phyloP scores from a whole-genome alignment of 2,888 invertebrate species.

The Campoplex capitator region DNA sequence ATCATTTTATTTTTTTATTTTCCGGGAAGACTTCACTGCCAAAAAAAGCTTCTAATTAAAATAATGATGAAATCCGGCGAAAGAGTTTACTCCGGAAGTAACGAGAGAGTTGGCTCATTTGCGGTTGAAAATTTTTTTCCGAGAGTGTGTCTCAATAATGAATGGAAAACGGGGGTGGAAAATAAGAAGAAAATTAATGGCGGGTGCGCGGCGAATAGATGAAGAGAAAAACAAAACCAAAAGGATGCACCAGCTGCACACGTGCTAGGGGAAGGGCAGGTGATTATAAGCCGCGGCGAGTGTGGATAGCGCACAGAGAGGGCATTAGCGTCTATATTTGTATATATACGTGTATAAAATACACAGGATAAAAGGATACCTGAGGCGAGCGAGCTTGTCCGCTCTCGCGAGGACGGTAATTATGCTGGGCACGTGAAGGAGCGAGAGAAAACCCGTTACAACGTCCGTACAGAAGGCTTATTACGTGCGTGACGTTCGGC shows the following conservation, averaged over 20 bases:
- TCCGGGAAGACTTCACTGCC: not conserved
- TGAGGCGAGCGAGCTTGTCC: slow-evolving; percentile 50
- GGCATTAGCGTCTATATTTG: not conserved
- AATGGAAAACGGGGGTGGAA: not conserved
- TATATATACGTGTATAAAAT: slow-evolving; percentile 33
- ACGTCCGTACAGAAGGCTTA: slow-evolving; percentile 56
- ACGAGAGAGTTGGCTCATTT: slow-evolving; percentile 33
- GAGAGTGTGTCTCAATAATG: slow-evolving; percentile 1
- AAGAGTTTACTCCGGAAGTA: not conserved
- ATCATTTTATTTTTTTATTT: too few species aligned
- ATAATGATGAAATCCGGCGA: not conserved
- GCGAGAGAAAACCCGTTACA: slow-evolving; percentile 75
- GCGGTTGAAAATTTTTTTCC: slow-evolving; percentile 17
- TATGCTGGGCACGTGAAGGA: slow-evolving; percentile 77
- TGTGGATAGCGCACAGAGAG: slow-evolving; percentile 20
- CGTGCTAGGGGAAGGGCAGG: slow-evolving; percentile 65
- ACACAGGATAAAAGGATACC: slow-evolving; percentile 48
- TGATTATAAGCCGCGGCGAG: slow-evolving; percentile 57
- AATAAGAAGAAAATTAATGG: slow-evolving; percentile 20
- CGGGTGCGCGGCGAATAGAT: slow-evolving; percentile 7
- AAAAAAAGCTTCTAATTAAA: not conserved
- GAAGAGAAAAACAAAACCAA: slow-evolving; percentile 3
- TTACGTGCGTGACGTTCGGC: slow-evolving; percentile 61
- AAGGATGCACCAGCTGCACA: slow-evolving; percentile 55
- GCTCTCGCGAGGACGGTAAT: slow-evolving; percentile 70